Evolutionary conservation across 2,888 invertebrate genomes (phyloP), one percentile per base, ranked within the genome.

Genomic region (Chironomus tentans): DNA sequence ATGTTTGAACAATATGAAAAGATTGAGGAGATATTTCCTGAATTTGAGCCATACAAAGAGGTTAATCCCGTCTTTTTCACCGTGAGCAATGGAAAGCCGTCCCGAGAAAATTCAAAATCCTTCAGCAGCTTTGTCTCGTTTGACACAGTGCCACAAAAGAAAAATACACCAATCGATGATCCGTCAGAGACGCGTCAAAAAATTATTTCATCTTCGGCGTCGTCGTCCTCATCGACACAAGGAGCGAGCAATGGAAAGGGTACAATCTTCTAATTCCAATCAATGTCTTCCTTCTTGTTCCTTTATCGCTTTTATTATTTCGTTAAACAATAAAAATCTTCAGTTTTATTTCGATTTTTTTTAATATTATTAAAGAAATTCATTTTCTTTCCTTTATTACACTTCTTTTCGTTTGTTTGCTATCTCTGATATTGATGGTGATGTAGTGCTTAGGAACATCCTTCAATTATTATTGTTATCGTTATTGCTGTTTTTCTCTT

Each of bases 21-120:
- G 85, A 90, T 91, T 78, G 91, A 91, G 82, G 88, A 91, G 80
- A 91, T 92, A 79, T 92, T 91, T 82, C 93, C 92, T 3, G 89
- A 91, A 78, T 84, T 88, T 80, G 87, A 87, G 79, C 87, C 88
- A 3, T 85, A 85, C 78, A 82, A 82, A 80, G 83, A 86, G 82
- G 86, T 86, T 70, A 79, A 78, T 78, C 79, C 48, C 77, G 78
- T 22, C 56, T 79, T 28, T 77, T 78, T 62, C 78, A 79, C 77
- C 77, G 79, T 81, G 80, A 77, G 80, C 81, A 78, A 79, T 78
- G 79, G 79, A 7, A 84, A 84, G 68, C 84, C 82, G 46, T 83
- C 83, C 12, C 79, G 82, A 7, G 82, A 82, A 75, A 84, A 84
- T 78, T 81, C 83, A 1, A 84, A 84, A 78, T 50, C 69, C 1